phyloP scores from a whole-genome alignment of 1,140 invertebrate species.

The Delia radicum region DNA sequence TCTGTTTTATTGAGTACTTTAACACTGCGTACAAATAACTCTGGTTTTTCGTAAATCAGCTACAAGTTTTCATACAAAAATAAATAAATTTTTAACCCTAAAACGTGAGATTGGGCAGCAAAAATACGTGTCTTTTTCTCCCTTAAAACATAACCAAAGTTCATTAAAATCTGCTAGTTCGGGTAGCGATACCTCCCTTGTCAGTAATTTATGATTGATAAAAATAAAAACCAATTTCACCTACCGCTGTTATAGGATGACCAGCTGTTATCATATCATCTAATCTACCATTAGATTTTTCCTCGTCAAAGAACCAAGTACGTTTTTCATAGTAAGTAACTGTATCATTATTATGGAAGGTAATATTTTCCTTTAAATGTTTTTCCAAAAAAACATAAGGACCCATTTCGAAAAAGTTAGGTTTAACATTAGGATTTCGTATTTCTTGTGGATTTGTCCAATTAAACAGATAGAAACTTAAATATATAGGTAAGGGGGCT shows the following conservation, averaged over 20 bases:
- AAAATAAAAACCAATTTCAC: slow-evolving; percentile 33
- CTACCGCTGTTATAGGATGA: slow-evolving; percentile 77
- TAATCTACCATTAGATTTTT: slow-evolving; percentile 71
- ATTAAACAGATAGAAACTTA: slow-evolving; percentile 79
- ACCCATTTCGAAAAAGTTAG: slow-evolving; percentile 67
- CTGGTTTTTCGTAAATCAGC: too few relatives aligned
- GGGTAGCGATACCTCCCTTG: too few relatives aligned
- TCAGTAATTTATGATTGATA: too few relatives aligned
- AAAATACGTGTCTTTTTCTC: too few relatives aligned
- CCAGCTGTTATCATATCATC: slow-evolving; percentile 73
- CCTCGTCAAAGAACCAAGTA: slow-evolving; percentile 71
- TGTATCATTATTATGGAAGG: slow-evolving; percentile 76
- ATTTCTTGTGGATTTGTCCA: slow-evolving; percentile 77
- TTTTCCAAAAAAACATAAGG: slow-evolving; percentile 65
- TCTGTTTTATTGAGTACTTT: too few relatives aligned
- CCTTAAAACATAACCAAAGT: too few relatives aligned
- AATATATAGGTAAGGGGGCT: slow-evolving; percentile 74
- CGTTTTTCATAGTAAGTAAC: slow-evolving; percentile 77
- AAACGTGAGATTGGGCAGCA: too few relatives aligned
- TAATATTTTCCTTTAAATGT: slow-evolving; percentile 64
- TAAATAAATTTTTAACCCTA: too few relatives aligned
- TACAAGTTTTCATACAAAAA: too few relatives aligned
- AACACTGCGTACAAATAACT: too few relatives aligned
- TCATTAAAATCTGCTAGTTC: too few relatives aligned
- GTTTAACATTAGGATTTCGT: slow-evolving; percentile 59